Percentiles rank a stretch among this genome's conserved stretches.
These are phyloP conservation scores for Parotia lawesii DNA, from an alignment of 2,113 vertebrate genomes.

Conservation along the genomic window DNA sequence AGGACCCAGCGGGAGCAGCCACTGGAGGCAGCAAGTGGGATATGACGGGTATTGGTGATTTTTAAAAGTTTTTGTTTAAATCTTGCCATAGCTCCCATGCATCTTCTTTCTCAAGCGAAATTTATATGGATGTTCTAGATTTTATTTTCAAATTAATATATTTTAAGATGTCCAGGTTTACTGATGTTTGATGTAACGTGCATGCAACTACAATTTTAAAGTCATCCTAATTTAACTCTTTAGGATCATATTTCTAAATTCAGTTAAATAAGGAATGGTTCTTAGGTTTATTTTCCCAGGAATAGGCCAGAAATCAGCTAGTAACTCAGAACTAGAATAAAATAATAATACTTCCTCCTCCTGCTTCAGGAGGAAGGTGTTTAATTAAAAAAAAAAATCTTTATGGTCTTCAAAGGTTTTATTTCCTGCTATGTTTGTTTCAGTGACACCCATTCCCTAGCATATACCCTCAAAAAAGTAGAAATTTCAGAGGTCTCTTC, in stretches of 20 bases:
- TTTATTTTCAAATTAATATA: background rate
- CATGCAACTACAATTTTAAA: background rate
- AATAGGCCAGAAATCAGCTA: background rate
- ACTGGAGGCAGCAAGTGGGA: constrained; percentile 90
- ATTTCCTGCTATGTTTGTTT: background rate
- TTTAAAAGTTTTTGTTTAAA: background rate
- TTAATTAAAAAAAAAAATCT: background rate
- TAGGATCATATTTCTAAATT: background rate
- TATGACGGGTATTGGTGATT: constrained; percentile 82
- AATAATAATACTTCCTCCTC: background rate
- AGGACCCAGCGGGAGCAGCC: constrained; percentile 85
- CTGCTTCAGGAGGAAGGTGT: background rate
- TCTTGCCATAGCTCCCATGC: background rate
- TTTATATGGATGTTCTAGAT: background rate
- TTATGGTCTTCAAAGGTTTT: background rate
- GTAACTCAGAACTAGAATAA: background rate
- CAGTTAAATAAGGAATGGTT: background rate
- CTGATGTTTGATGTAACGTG: background rate
- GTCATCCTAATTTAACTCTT: background rate
- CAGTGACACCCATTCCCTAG: background rate
- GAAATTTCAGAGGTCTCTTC: background rate
- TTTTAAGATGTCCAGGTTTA: background rate
- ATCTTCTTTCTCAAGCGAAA: background rate
- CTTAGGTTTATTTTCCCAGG: background rate
- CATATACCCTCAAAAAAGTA: background rate